A percentile compares a stretch with the other conserved stretches of the same genome.
phyloP scores from a whole-genome alignment of 2,888 invertebrate genomes.

The Tridacna gigas region DNA sequence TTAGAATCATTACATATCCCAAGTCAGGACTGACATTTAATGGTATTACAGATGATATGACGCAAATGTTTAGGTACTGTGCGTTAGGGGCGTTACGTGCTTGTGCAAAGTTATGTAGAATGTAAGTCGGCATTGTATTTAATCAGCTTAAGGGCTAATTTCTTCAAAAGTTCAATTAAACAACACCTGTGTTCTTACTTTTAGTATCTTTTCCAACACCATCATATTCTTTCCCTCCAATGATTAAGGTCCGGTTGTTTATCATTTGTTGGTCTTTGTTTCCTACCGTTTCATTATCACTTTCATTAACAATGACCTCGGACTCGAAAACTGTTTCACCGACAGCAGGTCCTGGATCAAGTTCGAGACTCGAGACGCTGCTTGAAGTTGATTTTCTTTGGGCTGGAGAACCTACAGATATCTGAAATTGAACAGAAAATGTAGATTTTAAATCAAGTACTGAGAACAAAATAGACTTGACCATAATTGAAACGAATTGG shows the following conservation, averaged over 20 bases:
- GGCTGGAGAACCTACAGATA: not conserved
- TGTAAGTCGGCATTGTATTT: too few species aligned
- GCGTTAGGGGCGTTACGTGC: too few species aligned
- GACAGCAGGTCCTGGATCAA: conserved; percentile 20
- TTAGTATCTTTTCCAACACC: conserved; percentile 53
- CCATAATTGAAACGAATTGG: too few species aligned
- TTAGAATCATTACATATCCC: too few species aligned
- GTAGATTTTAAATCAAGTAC: too few species aligned
- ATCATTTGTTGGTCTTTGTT: not conserved
- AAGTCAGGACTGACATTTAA: too few species aligned
- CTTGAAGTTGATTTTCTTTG: conserved; percentile 4
- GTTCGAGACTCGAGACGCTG: conserved; percentile 46
- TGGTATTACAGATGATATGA: too few species aligned
- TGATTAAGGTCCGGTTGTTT: conserved; percentile 39
- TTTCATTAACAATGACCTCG: not conserved
- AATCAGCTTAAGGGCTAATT: too few species aligned
- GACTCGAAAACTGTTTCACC: conserved; percentile 19
- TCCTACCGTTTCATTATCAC: not conserved
- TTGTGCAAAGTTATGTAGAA: too few species aligned
- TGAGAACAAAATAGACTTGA: too few species aligned
- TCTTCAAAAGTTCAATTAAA: not conserved
- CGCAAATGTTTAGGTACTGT: too few species aligned
- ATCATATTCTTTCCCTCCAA: conserved; percentile 56
- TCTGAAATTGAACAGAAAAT: too few species aligned
- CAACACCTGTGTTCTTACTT: conserved; percentile 26